These are phyloP conservation scores for Cossypha dichroa DNA, from an alignment of 2,797 vertebrate genomes.

Conservation along the genomic window DNA sequence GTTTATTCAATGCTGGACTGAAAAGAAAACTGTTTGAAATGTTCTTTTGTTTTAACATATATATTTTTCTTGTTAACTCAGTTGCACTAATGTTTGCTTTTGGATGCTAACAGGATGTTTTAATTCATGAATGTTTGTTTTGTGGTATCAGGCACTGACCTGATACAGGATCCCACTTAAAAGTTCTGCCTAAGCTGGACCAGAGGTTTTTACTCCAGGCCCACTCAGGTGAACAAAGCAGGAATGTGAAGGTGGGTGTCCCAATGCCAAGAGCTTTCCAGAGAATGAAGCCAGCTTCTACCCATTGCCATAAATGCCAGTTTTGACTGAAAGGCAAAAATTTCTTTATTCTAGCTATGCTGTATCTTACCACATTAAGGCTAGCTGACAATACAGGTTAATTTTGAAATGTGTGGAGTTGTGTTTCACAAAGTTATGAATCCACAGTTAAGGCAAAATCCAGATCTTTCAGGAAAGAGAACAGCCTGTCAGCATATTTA, in stretches of 20 bases:
- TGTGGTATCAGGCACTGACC: neutral
- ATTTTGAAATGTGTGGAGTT: neutral
- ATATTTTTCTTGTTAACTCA: neutral
- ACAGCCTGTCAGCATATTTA: neutral
- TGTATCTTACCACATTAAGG: neutral
- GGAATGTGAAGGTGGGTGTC: neutral
- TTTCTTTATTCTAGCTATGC: neutral
- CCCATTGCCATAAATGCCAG: neutral
- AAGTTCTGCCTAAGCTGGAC: neutral
- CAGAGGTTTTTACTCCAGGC: neutral
- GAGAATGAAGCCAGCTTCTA: neutral
- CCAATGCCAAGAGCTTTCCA: neutral
- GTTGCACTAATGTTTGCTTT: neutral
- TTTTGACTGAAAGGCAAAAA: neutral
- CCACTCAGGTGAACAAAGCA: neutral
- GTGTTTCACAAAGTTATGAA: neutral
- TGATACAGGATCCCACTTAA: neutral
- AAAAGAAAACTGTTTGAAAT: neutral
- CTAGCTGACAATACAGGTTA: neutral
- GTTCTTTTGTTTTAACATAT: neutral
- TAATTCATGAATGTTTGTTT: neutral
- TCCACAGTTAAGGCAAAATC: neutral
- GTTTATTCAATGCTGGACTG: neutral
- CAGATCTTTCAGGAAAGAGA: neutral
- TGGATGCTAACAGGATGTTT: neutral